A percentile compares a stretch with the other conserved stretches of the same genome.
These are phyloP conservation scores for Seladonia tumulorum DNA, from an alignment of 2,888 invertebrate genomes.

Conservation along the genomic window DNA sequence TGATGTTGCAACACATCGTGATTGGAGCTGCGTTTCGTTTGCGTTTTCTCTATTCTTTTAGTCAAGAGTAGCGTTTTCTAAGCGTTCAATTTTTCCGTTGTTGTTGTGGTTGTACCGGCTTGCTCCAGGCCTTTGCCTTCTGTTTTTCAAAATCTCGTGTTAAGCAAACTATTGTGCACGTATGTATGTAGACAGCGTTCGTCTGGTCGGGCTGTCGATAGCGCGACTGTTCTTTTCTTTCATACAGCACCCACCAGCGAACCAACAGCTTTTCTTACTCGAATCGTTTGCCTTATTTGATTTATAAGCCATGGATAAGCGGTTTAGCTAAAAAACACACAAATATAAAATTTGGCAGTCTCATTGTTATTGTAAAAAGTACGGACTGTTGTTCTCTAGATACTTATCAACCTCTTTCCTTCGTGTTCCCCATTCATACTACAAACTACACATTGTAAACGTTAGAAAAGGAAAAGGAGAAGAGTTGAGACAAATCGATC, in stretches of 20 bases:
- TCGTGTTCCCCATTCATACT: conserved; percentile 25
- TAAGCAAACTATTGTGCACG: conserved; percentile 23
- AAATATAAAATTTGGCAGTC: conserved; percentile 63
- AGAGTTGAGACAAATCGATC: not conserved
- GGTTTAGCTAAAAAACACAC: conserved; percentile 51
- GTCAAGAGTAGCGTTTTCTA: conserved; percentile 65
- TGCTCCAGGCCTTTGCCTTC: conserved; percentile 82
- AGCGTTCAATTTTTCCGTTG: conserved; percentile 67
- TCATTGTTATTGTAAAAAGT: conserved; percentile 44
- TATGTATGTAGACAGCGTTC: not conserved
- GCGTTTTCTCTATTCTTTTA: conserved; percentile 1
- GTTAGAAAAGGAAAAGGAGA: conserved; percentile 20
- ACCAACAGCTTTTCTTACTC: conserved; percentile 46
- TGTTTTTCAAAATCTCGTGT: conserved; percentile 33
- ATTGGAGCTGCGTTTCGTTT: conserved; percentile 82
- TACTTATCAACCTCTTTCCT: conserved; percentile 15
- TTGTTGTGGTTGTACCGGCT: conserved; percentile 84
- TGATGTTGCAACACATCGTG: conserved; percentile 68
- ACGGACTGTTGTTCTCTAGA: conserved; percentile 31
- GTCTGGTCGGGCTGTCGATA: conserved; percentile 27
- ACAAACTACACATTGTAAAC: conserved; percentile 39
- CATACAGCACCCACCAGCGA: conserved; percentile 33
- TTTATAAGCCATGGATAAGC: conserved; percentile 70
- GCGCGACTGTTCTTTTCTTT: conserved; percentile 28
- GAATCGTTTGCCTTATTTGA: conserved; percentile 30